A percentile compares a stretch with the other conserved stretches of the same genome.
Conservation (phyloP, 2,888 invertebrate genomes). For the Agrotis puta region DNA sequence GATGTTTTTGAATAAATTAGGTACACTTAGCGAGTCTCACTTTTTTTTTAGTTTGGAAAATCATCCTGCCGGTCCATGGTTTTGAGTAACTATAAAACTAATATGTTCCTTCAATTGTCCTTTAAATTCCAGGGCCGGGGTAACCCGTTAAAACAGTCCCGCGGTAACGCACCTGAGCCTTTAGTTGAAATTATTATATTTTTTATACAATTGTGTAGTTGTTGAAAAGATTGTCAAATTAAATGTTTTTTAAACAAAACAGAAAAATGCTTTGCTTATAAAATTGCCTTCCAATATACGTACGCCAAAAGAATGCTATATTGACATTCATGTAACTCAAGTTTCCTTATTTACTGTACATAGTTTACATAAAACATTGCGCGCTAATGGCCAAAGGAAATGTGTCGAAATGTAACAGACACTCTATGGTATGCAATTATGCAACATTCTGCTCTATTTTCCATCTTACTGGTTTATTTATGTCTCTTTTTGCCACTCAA, state of each 20-base stretch:
- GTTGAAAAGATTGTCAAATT: neutral
- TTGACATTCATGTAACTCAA: conserved; percentile 23
- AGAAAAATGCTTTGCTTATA: neutral
- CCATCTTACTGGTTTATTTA: neutral
- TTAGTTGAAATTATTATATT: too few species aligned
- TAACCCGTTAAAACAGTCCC: too few species aligned
- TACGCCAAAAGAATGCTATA: neutral
- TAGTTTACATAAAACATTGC: conserved; percentile 26
- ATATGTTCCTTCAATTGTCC: too few species aligned
- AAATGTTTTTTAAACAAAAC: neutral
- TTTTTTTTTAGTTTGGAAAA: too few species aligned
- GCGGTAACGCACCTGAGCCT: too few species aligned
- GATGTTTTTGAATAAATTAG: too few species aligned
- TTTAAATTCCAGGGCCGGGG: too few species aligned
- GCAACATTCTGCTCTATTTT: conserved; percentile 15
- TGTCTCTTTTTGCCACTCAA: too few species aligned
- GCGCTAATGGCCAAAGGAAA: conserved; percentile 24
- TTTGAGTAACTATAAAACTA: too few species aligned
- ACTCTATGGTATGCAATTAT: conserved; percentile 16
- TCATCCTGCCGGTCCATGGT: too few species aligned
- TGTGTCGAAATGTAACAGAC: neutral
- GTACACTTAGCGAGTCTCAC: too few species aligned
- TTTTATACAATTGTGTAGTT: too few species aligned
- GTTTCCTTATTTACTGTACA: conserved; percentile 30
- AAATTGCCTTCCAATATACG: neutral